Percentiles rank a stretch among this genome's conserved stretches.
Conservation (phyloP, 2,113 vertebrate genomes). For the Epinephelus lanceolatus region DNA sequence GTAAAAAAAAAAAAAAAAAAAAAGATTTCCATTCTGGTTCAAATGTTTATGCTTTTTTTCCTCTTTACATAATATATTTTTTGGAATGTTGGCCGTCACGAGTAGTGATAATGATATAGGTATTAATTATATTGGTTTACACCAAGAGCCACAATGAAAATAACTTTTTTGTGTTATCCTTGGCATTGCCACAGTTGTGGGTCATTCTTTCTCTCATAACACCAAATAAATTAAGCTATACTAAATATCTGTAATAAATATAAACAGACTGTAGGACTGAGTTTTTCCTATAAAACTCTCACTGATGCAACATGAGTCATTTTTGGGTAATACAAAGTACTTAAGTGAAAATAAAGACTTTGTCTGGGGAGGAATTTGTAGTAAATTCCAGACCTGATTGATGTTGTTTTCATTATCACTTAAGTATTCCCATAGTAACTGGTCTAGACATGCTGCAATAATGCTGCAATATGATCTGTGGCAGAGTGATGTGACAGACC, state of each 20-base stretch:
- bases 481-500: slow-evolving; percentile 2
- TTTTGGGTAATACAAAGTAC: neutral
- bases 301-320: neutral
- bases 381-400: slow-evolving; percentile 32
- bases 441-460: slow-evolving; percentile 1
- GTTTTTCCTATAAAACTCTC: neutral
- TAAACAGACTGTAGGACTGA: neutral
- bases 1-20: neutral
- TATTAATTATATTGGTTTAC: neutral
- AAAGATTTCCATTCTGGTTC: neutral
- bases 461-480: neutral
- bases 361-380: slow-evolving; percentile 4
- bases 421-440: slow-evolving; percentile 17
- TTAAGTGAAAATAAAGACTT: neutral
- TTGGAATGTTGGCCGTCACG: neutral
- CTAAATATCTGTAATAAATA: neutral
- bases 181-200: neutral
- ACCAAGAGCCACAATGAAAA: neutral
- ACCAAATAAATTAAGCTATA: neutral
- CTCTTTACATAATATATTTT: neutral
- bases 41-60: neutral
- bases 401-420: slow-evolving; percentile 13
- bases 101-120: neutral
- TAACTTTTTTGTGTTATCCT: neutral
- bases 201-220: neutral